phyloP scores from a whole-genome alignment of 92 coral and sea anemone genomes.

The Epizoanthus ramosus region DNA sequence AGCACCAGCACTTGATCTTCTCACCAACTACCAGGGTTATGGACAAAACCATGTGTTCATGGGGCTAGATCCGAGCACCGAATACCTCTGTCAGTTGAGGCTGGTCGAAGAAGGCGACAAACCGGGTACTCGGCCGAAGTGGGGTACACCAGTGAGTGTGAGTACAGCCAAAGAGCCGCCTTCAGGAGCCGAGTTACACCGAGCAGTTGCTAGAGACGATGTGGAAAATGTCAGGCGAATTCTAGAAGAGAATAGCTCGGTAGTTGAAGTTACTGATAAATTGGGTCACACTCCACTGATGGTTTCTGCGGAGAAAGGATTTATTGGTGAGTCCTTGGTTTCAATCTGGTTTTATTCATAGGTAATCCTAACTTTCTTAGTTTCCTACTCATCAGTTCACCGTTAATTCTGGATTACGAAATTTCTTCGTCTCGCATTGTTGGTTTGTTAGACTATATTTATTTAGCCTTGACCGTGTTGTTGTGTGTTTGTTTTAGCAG shows the following conservation, averaged over 20 bases:
- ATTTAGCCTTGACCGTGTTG: not conserved
- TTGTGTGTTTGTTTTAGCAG: not conserved
- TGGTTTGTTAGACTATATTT: not conserved
- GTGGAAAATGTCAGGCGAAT: slow-evolving; percentile 80
- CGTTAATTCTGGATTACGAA: not conserved
- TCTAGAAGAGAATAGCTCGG: slow-evolving; percentile 78
- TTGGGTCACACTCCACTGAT: slow-evolving; percentile 90
- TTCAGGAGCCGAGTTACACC: slow-evolving; percentile 95
- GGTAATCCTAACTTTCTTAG: not conserved
- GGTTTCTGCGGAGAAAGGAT: slow-evolving; percentile 87
- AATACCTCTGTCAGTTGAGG: slow-evolving; percentile 72
- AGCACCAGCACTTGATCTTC: slow-evolving; percentile 79
- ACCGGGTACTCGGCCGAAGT: slow-evolving; percentile 59
- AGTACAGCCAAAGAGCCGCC: slow-evolving; percentile 91
- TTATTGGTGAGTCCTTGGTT: slow-evolving; percentile 53
- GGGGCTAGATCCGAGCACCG: slow-evolving; percentile 88
- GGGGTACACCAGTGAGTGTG: slow-evolving; percentile 81
- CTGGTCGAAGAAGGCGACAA: slow-evolving; percentile 64
- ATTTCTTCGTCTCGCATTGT: not conserved
- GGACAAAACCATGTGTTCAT: slow-evolving; percentile 79
- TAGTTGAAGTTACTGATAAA: slow-evolving; percentile 94
- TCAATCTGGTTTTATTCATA: not conserved
- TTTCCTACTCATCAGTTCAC: not conserved
- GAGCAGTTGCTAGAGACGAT: slow-evolving; percentile 83
- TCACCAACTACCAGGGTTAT: slow-evolving; percentile 91